phyloP scores from a whole-genome alignment of 2,888 invertebrate genomes.

The Lasioglossum figueresi region DNA sequence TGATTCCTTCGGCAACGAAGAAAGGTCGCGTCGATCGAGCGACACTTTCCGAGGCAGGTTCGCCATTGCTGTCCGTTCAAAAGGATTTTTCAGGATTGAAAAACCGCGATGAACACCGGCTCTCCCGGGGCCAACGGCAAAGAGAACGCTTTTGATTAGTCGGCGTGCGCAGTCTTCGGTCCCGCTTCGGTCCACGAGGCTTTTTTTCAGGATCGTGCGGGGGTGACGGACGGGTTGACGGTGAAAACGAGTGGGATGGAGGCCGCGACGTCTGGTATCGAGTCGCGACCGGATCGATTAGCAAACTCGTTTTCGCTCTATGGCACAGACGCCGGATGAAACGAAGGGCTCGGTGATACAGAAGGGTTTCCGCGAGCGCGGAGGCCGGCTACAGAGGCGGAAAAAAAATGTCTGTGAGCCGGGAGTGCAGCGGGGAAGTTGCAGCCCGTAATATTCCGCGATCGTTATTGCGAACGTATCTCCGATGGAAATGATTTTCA shows the following conservation, averaged over 20 bases:
- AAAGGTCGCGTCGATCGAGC: slow-evolving; percentile 9
- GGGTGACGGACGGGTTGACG: background rate
- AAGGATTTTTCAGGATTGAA: slow-evolving; percentile 8
- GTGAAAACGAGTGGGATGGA: background rate
- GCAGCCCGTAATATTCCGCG: slow-evolving; percentile 66
- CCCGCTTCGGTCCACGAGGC: background rate
- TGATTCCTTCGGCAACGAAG: background rate
- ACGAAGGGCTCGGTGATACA: slow-evolving; percentile 17
- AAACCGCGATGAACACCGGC: slow-evolving; percentile 10
- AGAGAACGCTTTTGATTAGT: slow-evolving; percentile 22
- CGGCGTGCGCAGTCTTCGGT: slow-evolving; percentile 1
- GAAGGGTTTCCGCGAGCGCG: slow-evolving; percentile 16
- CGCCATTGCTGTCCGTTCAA: slow-evolving; percentile 12
- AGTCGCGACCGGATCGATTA: slow-evolving; percentile 73
- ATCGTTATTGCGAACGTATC: slow-evolving; percentile 72
- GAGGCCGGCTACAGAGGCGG: background rate
- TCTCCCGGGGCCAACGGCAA: background rate
- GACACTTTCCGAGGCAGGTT: background rate
- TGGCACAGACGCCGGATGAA: slow-evolving; percentile 31
- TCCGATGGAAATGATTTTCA: slow-evolving; percentile 74
- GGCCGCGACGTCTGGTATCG: slow-evolving; percentile 34
- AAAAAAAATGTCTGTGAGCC: background rate
- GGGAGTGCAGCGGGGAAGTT: background rate
- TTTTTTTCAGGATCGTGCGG: slow-evolving; percentile 15
- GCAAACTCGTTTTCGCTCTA: slow-evolving; percentile 58